These are phyloP conservation scores for Liposcelis brunnea DNA, from an alignment of 2,888 invertebrate species.

Conservation along the genomic window DNA sequence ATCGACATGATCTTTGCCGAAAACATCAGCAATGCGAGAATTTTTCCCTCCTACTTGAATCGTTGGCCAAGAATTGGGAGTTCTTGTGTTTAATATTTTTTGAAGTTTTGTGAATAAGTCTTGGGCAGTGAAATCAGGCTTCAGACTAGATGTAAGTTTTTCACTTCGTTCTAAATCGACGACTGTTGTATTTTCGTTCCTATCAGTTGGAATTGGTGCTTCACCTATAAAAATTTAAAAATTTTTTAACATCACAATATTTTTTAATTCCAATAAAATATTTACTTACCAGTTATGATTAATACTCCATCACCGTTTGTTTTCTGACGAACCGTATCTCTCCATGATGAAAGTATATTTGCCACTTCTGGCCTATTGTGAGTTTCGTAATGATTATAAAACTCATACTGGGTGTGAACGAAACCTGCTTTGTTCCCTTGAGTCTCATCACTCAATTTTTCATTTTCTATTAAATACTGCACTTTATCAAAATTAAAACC, in stretches of 20 bases:
- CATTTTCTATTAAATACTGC: slow-evolving; percentile 45
- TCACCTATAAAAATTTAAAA: neutral
- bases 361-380: slow-evolving; percentile 29
- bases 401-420: slow-evolving; percentile 39
- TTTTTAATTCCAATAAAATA: neutral
- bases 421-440: slow-evolving; percentile 23
- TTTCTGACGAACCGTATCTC: slow-evolving; percentile 37
- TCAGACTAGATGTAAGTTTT: neutral
- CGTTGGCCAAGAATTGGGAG: neutral
- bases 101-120: neutral
- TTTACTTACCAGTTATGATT: neutral
- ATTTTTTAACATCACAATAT: neutral
- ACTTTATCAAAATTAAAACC: slow-evolving; percentile 62
- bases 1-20: slow-evolving; percentile 29
- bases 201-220: neutral
- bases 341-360: slow-evolving; percentile 43
- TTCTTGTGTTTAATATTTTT: neutral
- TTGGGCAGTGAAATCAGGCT: neutral
- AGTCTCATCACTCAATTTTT: slow-evolving; percentile 33
- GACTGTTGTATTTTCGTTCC: neutral
- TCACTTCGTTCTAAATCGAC: neutral
- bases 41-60: neutral
- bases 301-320: slow-evolving; percentile 31
- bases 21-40: neutral
- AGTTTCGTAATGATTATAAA: slow-evolving; percentile 35